phyloP scores from a whole-genome alignment of 2,888 invertebrate species.

The Baronia brevicornis region DNA sequence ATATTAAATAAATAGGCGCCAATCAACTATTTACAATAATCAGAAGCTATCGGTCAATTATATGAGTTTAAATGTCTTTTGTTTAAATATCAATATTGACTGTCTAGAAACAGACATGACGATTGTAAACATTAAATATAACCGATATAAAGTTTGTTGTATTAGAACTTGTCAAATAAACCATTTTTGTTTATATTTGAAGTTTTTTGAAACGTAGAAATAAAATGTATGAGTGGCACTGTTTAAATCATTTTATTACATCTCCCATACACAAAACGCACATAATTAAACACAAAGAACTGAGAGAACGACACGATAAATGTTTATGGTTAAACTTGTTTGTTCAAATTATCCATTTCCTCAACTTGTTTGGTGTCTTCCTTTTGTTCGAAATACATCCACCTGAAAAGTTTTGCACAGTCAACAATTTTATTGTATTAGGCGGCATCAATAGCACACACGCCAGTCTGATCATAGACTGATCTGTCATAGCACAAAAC shows the following conservation, averaged over 20 bases:
- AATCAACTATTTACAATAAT: constrained; percentile 28
- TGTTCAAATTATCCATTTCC: constrained; percentile 38
- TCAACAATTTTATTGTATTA: constrained; percentile 4
- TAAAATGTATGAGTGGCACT: too few species aligned
- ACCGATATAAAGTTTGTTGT: too few species aligned
- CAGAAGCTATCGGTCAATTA: constrained; percentile 44
- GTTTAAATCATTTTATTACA: constrained; percentile 6
- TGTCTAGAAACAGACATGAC: not conserved
- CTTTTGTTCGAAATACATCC: constrained; percentile 81
- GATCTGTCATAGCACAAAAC: too few species aligned
- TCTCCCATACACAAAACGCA: constrained; percentile 12
- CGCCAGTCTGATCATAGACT: not conserved
- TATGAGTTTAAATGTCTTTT: constrained; percentile 51
- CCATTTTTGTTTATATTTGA: too few species aligned
- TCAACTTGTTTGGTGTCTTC: constrained; percentile 55
- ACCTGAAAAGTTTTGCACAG: constrained; percentile 55
- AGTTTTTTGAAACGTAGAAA: too few species aligned
- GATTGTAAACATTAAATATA: not conserved
- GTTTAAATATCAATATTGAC: constrained; percentile 48
- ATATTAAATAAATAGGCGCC: constrained; percentile 32
- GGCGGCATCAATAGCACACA: not conserved
- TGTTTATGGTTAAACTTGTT: constrained; percentile 27
- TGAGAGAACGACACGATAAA: constrained; percentile 8
- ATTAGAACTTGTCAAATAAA: too few species aligned
- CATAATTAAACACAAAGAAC: constrained; percentile 9